These are phyloP conservation scores for Petaurus breviceps DNA, from an alignment of 2,113 vertebrate genomes.

Conservation along the genomic window DNA sequence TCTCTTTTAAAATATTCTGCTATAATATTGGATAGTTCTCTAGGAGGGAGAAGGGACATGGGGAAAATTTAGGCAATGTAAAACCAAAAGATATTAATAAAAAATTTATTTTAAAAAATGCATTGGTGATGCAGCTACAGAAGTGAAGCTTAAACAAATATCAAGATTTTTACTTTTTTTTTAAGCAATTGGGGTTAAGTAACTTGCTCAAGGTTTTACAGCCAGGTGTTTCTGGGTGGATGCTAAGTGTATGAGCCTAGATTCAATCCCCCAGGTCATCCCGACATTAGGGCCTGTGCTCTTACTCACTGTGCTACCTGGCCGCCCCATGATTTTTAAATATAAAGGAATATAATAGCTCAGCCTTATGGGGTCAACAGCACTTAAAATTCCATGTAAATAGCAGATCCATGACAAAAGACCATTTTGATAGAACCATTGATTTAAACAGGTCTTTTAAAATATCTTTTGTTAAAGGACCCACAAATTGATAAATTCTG, in stretches of 20 bases:
- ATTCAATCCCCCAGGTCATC: too few relatives aligned
- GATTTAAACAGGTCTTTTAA: background rate
- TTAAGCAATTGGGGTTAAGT: too few relatives aligned
- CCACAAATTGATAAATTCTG: constrained; percentile 24
- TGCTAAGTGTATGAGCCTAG: too few relatives aligned
- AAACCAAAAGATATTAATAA: background rate
- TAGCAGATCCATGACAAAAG: background rate
- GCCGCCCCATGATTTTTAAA: too few relatives aligned
- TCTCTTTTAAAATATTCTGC: background rate
- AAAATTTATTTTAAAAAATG: background rate
- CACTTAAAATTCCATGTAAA: background rate
- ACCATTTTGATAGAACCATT: background rate
- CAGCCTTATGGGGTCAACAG: background rate
- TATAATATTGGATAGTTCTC: background rate
- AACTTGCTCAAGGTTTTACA: too few relatives aligned
- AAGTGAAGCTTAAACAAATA: background rate
- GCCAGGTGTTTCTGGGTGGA: too few relatives aligned
- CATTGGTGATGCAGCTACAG: background rate
- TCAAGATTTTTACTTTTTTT: background rate
- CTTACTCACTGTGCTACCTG: too few relatives aligned
- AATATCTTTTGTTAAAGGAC: constrained; percentile 18
- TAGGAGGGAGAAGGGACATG: background rate
- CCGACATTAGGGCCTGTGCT: too few relatives aligned
- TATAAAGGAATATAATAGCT: background rate
- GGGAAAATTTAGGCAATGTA: constrained; percentile 10